Evolutionary conservation across 1,140 invertebrate species (phyloP), one percentile per base, ranked within the genome.

Genomic region (Colletes latitarsis): DNA sequence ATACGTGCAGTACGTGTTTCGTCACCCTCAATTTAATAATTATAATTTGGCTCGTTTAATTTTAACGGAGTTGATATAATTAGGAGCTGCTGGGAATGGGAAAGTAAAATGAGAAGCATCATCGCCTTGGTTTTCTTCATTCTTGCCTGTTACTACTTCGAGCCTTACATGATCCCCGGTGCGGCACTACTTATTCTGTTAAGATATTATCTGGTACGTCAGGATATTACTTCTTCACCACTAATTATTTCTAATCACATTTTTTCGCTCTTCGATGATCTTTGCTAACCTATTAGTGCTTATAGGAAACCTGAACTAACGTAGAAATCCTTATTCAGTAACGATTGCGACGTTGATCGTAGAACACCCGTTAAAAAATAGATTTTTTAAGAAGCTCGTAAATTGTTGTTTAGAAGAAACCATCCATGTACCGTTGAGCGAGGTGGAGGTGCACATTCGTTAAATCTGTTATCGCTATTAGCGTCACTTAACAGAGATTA

Each of bases 31-130:
- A 30, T 30, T 30, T 30, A 30, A 30, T 30, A 30, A 30, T 2
- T 30, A 30, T 30, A 30, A 30, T 30, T 30, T 30, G 30, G 30
- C 30, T 55, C 17, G 53, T n/a, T 55, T 15, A 55, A 55, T n/a
- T 55, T 55, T 55, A 55, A 55, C 43, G 4, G 52, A 4, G 67
- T 62, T 66, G 14, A 52, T 55, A 49, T 46, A 49, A 46, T 67
- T 88, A 98, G 97, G 94, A 98, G 97, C 91, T 99, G 98, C 94
- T 98, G 99, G 90, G 97, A 99, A 93, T 99, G 99, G 99, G 98
- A 99, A 88, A 98, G 96, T 5, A 97, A 96, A 80, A 89, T 97
- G n/a, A 94, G 97, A 87, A 99, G 98, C 85, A 95, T 98, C 74
- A 93, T 97, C 55, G 98, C 98, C 9, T 96, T 99, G 67, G 92